Conservation (phyloP, 2,888 invertebrate genomes). For the Automeris io region DNA sequence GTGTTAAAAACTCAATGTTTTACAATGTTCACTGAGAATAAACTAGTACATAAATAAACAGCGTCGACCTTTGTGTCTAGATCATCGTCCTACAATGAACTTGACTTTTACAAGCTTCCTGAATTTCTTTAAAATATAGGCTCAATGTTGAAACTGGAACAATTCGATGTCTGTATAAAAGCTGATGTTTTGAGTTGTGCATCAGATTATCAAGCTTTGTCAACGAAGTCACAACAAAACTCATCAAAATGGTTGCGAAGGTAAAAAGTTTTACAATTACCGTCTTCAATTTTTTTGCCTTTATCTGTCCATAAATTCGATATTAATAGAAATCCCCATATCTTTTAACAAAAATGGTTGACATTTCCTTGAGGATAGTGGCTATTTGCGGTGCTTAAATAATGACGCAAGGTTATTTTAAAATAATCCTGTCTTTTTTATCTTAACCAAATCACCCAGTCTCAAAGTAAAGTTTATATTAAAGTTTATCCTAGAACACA, state of each 20-base stretch:
- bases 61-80: constrained; percentile 29
- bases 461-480: too few species aligned
- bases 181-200: constrained; percentile 19
- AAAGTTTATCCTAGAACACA: too few species aligned
- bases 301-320: too few species aligned
- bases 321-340: too few species aligned
- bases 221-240: constrained; percentile 51
- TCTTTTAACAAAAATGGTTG: too few species aligned
- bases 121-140: constrained; percentile 49
- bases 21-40: constrained; percentile 4
- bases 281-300: too few species aligned
- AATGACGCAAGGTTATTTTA: too few species aligned
- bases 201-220: constrained; percentile 45
- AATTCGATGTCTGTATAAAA: constrained; percentile 46
- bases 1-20: background rate
- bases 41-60: constrained; percentile 20
- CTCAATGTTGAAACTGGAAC: constrained; percentile 46
- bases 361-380: too few species aligned
- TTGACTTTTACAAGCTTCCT: constrained; percentile 70
- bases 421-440: too few species aligned
- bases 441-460: too few species aligned
- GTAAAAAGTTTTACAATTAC: constrained; percentile 28
- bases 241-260: constrained; percentile 61
- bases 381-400: too few species aligned
- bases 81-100: constrained; percentile 49